phyloP scores from a whole-genome alignment of 2,797 vertebrate species.

The Gobio occitaniae region DNA sequence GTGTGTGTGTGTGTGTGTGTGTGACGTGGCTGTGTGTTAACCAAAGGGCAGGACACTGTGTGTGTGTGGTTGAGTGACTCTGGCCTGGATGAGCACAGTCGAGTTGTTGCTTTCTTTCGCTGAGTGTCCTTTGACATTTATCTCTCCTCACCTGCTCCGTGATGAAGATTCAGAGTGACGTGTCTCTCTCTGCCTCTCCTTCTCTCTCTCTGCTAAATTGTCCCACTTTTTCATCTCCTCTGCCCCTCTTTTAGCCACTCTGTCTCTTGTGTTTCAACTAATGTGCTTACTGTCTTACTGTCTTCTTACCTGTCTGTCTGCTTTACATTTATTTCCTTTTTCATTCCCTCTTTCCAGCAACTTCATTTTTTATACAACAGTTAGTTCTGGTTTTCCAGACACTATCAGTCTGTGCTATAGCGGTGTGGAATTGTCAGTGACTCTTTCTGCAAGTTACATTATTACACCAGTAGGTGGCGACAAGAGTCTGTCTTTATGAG shows the following conservation, averaged over 20 bases:
- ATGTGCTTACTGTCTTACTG: not conserved
- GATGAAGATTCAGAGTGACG: constrained; percentile 74
- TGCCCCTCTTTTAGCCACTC: constrained; percentile 9
- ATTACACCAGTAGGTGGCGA: not conserved
- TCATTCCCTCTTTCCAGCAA: not conserved
- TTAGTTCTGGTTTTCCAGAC: not conserved
- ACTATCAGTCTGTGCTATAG: not conserved
- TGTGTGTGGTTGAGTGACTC: constrained; percentile 65
- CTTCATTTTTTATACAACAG: not conserved
- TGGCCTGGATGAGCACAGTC: constrained; percentile 70
- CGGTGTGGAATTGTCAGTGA: not conserved
- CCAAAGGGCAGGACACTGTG: constrained; percentile 60
- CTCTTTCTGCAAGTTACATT: not conserved
- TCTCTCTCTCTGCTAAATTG: constrained; percentile 29
- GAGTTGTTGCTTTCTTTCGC: constrained; percentile 75
- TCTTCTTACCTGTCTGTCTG: not conserved
- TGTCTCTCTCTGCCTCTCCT: constrained; percentile 60
- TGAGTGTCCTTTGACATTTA: constrained; percentile 80
- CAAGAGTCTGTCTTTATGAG: not conserved
- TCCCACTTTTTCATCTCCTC: constrained; percentile 20
- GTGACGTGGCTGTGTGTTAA: constrained; percentile 48
- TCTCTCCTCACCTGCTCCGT: constrained; percentile 79
- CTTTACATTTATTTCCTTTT: not conserved
- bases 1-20: constrained; percentile 17
- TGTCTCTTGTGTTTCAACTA: constrained; percentile 22